These are phyloP conservation scores for Pyrocoelia pectoralis DNA, from an alignment of 2,888 invertebrate species.

Conservation along the genomic window DNA sequence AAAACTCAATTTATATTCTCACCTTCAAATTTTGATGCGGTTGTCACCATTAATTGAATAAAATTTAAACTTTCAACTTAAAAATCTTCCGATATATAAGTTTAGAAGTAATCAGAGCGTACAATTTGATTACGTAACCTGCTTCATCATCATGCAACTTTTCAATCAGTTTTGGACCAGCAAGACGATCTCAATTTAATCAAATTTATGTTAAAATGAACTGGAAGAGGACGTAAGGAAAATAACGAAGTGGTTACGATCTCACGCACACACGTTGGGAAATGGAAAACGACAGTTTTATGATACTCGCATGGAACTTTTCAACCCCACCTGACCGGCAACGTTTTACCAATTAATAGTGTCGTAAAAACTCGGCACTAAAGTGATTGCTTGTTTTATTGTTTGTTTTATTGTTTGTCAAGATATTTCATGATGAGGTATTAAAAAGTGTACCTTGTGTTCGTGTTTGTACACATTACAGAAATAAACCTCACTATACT, in stretches of 20 bases:
- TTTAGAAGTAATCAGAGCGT: not conserved
- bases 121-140: not conserved
- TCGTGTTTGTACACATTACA: slow-evolving; percentile 32
- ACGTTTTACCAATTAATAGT: slow-evolving; percentile 41
- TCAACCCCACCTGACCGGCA: slow-evolving; percentile 38
- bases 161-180: slow-evolving; percentile 36
- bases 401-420: slow-evolving; percentile 39
- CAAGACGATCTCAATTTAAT: slow-evolving; percentile 28
- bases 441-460: slow-evolving; percentile 35
- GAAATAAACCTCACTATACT: slow-evolving; percentile 16
- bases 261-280: slow-evolving; percentile 33
- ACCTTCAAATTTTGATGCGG: too few species aligned
- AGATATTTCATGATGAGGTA: slow-evolving; percentile 38
- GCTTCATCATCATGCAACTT: slow-evolving; percentile 25
- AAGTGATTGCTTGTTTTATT: slow-evolving; percentile 45
- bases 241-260: slow-evolving; percentile 35
- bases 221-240: slow-evolving; percentile 25
- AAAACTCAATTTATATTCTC: too few species aligned
- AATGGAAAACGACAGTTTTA: slow-evolving; percentile 42
- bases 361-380: slow-evolving; percentile 42
- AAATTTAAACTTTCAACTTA: too few species aligned
- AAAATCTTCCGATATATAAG: not conserved
- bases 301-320: slow-evolving; percentile 36
- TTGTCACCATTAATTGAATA: too few species aligned
- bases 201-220: slow-evolving; percentile 38